These are phyloP conservation scores for Clarias gariepinus DNA, from an alignment of 2,113 vertebrate genomes.

Conservation along the genomic window DNA sequence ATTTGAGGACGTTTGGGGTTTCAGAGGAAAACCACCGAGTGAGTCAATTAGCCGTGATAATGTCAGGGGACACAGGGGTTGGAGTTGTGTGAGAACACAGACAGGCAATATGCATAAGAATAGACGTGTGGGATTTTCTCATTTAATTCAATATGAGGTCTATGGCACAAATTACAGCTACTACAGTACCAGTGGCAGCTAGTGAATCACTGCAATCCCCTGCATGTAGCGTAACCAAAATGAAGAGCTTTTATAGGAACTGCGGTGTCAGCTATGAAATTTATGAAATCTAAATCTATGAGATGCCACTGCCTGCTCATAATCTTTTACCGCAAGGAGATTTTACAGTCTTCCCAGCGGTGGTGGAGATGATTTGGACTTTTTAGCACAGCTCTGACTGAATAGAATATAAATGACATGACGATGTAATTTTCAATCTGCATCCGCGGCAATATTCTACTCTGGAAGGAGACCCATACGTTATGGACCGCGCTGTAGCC, in stretches of 20 bases:
- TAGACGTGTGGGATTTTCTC: slow-evolving; percentile 20
- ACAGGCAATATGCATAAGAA: slow-evolving; percentile 31
- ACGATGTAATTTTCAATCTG: slow-evolving; percentile 78
- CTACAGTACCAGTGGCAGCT: not conserved
- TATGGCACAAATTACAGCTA: slow-evolving; percentile 9
- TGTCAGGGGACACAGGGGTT: slow-evolving; percentile 17
- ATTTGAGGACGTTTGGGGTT: slow-evolving; percentile 50
- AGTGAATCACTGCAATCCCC: slow-evolving; percentile 7
- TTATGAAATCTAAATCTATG: slow-evolving; percentile 20
- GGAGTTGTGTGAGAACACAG: slow-evolving; percentile 14
- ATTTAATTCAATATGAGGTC: slow-evolving; percentile 18
- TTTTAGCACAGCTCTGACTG: slow-evolving; percentile 58
- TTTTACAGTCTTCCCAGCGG: slow-evolving; percentile 32
- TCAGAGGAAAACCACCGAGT: slow-evolving; percentile 23
- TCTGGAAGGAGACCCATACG: slow-evolving; percentile 67
- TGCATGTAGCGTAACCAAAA: not conserved
- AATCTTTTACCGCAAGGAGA: slow-evolving; percentile 24
- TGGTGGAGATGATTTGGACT: slow-evolving; percentile 31
- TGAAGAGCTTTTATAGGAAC: slow-evolving; percentile 25
- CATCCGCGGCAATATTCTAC: slow-evolving; percentile 72
- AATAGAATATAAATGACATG: slow-evolving; percentile 75
- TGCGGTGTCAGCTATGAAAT: slow-evolving; percentile 14
- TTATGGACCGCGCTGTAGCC: slow-evolving; percentile 61
- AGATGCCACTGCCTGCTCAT: slow-evolving; percentile 25
- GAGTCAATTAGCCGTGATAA: slow-evolving; percentile 42